phyloP scores from a whole-genome alignment of 2,113 vertebrate species.

The Osmerus mordax region DNA sequence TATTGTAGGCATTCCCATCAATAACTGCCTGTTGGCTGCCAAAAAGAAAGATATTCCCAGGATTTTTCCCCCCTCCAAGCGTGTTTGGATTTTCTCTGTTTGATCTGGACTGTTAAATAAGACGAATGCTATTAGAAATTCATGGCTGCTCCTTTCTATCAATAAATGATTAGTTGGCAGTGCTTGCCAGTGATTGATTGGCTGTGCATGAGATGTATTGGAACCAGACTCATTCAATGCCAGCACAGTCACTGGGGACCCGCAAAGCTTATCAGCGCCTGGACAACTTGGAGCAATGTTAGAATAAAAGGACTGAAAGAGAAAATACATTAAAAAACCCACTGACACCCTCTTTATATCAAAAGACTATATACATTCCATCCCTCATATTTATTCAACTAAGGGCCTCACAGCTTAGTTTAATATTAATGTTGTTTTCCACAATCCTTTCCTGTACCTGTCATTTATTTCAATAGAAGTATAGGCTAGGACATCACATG shows the following conservation, averaged over 20 bases:
- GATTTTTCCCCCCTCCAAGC: conserved; percentile 33
- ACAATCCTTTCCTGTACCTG: background rate
- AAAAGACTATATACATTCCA: background rate
- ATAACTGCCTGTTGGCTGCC: conserved; percentile 43
- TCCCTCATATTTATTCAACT: conserved; percentile 8
- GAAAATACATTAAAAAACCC: background rate
- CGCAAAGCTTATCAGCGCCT: conserved; percentile 40
- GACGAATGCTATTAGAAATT: conserved; percentile 50
- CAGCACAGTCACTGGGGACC: conserved; percentile 23
- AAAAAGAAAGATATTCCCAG: conserved; percentile 50
- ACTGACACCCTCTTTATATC: background rate
- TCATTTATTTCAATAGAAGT: too few relatives aligned
- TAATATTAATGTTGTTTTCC: conserved; percentile 2
- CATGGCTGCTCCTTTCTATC: conserved; percentile 46
- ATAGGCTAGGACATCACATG: too few relatives aligned
- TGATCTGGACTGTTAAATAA: conserved; percentile 57
- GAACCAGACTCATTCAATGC: conserved; percentile 43
- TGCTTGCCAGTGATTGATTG: conserved; percentile 52
- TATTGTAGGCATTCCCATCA: conserved; percentile 35
- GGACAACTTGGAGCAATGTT: conserved; percentile 26
- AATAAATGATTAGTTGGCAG: conserved; percentile 61
- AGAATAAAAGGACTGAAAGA: conserved; percentile 16
- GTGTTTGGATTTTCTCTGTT: conserved; percentile 55
- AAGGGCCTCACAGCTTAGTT: background rate
- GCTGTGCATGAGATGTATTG: conserved; percentile 46